phyloP scores from a whole-genome alignment of 2,888 invertebrate species.

The Plebejus anna region DNA sequence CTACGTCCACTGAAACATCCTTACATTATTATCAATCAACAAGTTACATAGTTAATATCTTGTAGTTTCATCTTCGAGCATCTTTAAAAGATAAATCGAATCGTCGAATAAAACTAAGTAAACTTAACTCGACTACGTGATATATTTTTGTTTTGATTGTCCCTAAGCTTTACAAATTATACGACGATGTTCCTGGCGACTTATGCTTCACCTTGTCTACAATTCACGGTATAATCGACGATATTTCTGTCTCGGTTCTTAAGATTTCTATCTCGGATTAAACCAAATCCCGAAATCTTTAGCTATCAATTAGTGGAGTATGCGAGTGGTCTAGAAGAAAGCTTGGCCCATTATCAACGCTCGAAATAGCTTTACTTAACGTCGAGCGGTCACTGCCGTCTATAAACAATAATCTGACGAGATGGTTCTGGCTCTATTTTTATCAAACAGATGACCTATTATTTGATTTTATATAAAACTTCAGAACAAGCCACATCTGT shows the following conservation, averaged over 20 bases:
- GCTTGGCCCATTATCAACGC: conserved; percentile 20
- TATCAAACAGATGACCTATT: conserved; percentile 14
- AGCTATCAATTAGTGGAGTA: conserved; percentile 26
- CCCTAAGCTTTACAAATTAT: conserved; percentile 10
- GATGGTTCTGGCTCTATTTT: not conserved
- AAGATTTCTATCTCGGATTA: conserved; percentile 22
- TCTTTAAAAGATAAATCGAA: not conserved
- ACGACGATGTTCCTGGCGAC: not conserved
- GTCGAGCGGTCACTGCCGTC: conserved; percentile 28
- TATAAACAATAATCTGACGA: conserved; percentile 27
- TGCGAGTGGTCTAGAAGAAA: conserved; percentile 22
- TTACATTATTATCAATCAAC: not conserved
- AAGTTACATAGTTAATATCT: not conserved
- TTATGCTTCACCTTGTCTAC: conserved; percentile 14
- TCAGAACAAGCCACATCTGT: not conserved
- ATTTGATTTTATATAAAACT: not conserved
- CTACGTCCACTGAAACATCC: not conserved
- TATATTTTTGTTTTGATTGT: conserved; percentile 20
- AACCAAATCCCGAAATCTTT: conserved; percentile 8
- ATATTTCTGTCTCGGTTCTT: conserved; percentile 25
- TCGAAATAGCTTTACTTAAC: conserved; percentile 21
- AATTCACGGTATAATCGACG: conserved; percentile 15
- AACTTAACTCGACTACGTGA: conserved; percentile 8
- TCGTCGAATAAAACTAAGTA: not conserved
- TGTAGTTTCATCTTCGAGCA: not conserved